Evolutionary conservation across 1,140 invertebrate genomes (phyloP).

Genomic region (Ceratitis capitata): DNA sequence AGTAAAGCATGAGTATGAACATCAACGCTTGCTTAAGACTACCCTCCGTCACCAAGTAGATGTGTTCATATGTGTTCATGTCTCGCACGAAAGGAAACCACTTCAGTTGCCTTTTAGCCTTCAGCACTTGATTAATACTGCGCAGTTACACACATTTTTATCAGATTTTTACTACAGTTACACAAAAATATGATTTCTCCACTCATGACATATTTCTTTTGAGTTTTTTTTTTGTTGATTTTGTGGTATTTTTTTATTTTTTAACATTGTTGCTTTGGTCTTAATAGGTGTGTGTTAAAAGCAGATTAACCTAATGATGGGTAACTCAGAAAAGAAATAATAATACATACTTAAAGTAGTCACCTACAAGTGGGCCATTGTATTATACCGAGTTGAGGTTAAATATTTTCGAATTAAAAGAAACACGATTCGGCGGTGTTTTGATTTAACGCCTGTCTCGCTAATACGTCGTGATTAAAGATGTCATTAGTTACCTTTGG

Average conservation of each 20-base stretch:
- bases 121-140: not conserved
- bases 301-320: slow-evolving; percentile 35
- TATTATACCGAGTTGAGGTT: not conserved
- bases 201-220: not conserved
- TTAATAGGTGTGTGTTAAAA: slow-evolving; percentile 18
- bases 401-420: not conserved
- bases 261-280: not conserved
- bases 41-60: not conserved
- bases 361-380: not conserved
- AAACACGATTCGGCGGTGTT: not conserved
- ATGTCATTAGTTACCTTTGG: too few relatives aligned
- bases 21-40: too few relatives aligned
- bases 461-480: slow-evolving; percentile 28
- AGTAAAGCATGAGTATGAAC: not conserved
- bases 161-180: not conserved
- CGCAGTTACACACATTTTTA: not conserved
- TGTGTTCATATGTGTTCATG: too few relatives aligned
- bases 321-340: not conserved
- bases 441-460: slow-evolving; percentile 16
- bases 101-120: not conserved
- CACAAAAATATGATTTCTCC: not conserved
- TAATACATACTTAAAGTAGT: too few relatives aligned
- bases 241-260: too few relatives aligned
- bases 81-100: not conserved
- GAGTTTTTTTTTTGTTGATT: too few relatives aligned